Evolutionary conservation across 2,797 vertebrate genomes (phyloP), one percentile per base, ranked within the genome.

Genomic region (Columba guinea): DNA sequence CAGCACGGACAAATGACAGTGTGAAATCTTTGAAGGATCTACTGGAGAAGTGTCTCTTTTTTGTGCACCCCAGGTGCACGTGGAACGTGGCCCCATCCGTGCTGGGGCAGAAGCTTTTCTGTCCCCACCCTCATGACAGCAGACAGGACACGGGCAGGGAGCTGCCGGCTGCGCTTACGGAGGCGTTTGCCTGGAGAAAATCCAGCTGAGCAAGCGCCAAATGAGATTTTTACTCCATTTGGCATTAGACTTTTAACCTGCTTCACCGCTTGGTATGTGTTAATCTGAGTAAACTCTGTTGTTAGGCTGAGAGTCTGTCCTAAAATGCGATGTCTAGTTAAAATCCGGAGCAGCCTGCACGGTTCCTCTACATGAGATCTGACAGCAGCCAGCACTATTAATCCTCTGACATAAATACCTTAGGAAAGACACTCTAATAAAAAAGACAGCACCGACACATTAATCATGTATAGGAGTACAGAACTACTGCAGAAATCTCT

Each of bases 401-500:
- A 86, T 85, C 51, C 55, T 74, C 46, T 77, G 34, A 73, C 76
- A 88, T 83, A 85, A 91, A 95, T 79, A 76, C 35, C 44, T 34
- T 56, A 82, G 48, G 37, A 80, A 76, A 85, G 82, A 44, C 37
- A 76, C 37, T 62, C 28, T 77, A 87, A 94, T 90, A 89, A 87
- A 94, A 90, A 91, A 90, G 67, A n/a, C 41, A 93, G 49, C 26
- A 48, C 46, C 80, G 60, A 74, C 35, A 83, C 39, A 70, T 89
- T 90, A 71, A 78, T 87, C 56, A 80, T 49, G 30, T 49, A 52
- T 55, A 80, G 7, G 10, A 95, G 44, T 78, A 70, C 22, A 73
- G 60, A 87, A 89, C 89, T 77, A 88, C 55, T 64, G 79, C 58
- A 83, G 78, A 83, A 89, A 68, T 75, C 32, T 63, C 48, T 92